Evolutionary conservation across 2,113 vertebrate species (phyloP).

Genomic region (Tricholaema leucomelas): DNA sequence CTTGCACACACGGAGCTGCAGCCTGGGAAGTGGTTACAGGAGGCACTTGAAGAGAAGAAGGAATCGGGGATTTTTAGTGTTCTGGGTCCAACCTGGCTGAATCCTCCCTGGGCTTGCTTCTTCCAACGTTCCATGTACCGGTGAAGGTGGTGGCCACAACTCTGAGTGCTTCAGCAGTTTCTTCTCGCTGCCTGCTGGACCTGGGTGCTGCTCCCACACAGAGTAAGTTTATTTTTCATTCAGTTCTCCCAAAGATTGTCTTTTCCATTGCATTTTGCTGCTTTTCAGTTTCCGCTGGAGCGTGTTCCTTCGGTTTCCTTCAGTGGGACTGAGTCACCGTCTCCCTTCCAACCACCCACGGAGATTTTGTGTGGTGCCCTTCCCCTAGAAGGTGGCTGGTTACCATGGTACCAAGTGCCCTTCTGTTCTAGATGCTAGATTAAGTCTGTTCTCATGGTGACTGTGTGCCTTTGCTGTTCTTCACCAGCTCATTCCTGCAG

Average conservation of each 20-base stretch:
- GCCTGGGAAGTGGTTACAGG: conserved; percentile 7
- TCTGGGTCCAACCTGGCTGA: background rate
- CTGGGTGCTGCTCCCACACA: background rate
- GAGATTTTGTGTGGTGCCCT: conserved; percentile 10
- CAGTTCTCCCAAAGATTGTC: rapidly evolving
- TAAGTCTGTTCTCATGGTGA: conserved; percentile 59
- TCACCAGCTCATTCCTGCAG: background rate
- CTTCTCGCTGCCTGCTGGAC: rapidly evolving
- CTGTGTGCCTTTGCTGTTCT: conserved; percentile 24
- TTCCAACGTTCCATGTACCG: background rate
- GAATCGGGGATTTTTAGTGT: background rate
- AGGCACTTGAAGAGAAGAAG: background rate
- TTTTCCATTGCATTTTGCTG: rapidly evolving
- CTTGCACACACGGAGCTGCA: conserved; percentile 39
- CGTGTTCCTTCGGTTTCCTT: background rate
- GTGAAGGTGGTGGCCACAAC: background rate
- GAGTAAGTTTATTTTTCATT: conserved; percentile 32
- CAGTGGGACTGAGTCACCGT: conserved; percentile 24
- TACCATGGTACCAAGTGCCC: conserved; percentile 60
- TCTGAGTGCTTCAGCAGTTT: background rate
- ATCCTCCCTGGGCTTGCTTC: background rate
- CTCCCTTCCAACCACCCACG: conserved; percentile 47
- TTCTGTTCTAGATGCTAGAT: conserved; percentile 59
- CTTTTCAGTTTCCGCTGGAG: background rate
- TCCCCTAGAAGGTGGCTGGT: conserved; percentile 51